Evolutionary conservation across 2,888 invertebrate species (phyloP), one percentile per base, ranked within the genome.

Genomic region (Ophion costatus): DNA sequence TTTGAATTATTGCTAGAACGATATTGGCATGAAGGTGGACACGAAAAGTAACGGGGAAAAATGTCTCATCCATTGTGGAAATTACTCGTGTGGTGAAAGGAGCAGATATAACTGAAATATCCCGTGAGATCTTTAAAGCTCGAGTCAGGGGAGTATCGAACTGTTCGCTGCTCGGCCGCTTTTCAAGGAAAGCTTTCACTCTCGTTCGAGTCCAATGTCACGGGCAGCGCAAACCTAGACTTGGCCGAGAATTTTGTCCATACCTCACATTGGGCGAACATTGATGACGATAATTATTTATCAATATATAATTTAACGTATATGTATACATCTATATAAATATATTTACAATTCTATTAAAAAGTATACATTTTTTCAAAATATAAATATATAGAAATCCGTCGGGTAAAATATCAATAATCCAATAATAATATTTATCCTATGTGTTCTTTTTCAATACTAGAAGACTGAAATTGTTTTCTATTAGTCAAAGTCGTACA

Each of bases 121-220:
- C 29, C 33, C 51, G 24, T 17, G 74, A 24, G n/a, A 29, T 85
- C 75, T 73, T 82, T 82, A 85, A 85, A 85, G 84, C 82, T 85
- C 79, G 56, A n/a, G 24, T 51, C 29, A 56, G 45, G 73, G 70
- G 79, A 80, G 79, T 85, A 85, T 85, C 84, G 84, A 85, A 85
- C 82, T 82, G 84, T 73, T 82, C 67, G 33, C 70, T 10, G 45
- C 79, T 70, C 64, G 59, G 29, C 20, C 57, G 61, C 73, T 82
- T 66, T 81, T 78, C 81, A 70, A 78, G 77, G 74, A 70, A 75
- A 82, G 84, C 84, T 84, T 82, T 85, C 84, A 80, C 84, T 85
- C 73, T 85, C 84, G 84, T 73, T 80, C 82, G 82, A 82, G 82
- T 82, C 82, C 84, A 85, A 82, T 85, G 84, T 82, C 84, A 82